Evolutionary conservation across 2,888 invertebrate genomes (phyloP).

Genomic region (Cyclophora punctaria): DNA sequence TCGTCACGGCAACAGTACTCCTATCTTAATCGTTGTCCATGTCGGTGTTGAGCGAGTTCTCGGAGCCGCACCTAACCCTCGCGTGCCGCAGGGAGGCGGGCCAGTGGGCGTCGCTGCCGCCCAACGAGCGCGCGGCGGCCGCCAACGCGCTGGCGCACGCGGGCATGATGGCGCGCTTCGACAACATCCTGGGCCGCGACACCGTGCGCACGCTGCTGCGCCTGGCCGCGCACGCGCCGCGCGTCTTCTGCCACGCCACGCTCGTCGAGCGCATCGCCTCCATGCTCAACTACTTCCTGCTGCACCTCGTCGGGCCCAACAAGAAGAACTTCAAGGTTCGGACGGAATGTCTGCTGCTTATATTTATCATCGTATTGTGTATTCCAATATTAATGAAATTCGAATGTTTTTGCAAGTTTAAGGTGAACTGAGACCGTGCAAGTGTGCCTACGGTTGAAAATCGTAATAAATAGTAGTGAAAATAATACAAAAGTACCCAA

Average conservation of each 20-base stretch:
- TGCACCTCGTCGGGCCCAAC: conserved; percentile 92
- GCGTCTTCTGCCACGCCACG: conserved; percentile 91
- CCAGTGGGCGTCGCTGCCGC: conserved; percentile 82
- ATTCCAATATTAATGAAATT: too few relatives aligned
- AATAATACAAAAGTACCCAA: too few relatives aligned
- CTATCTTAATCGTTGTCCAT: too few relatives aligned
- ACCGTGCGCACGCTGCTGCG: conserved; percentile 89
- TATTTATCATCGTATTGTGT: too few relatives aligned
- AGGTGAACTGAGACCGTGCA: too few relatives aligned
- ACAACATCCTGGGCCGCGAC: conserved; percentile 92
- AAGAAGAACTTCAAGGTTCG: conserved; percentile 90
- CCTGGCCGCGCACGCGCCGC: conserved; percentile 82
- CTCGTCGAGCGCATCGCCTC: conserved; percentile 94
- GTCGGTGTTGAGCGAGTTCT: too few relatives aligned
- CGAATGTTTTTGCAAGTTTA: too few relatives aligned
- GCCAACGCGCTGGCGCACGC: conserved; percentile 85
- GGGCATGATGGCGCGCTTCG: conserved; percentile 90
- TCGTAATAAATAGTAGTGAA: too few relatives aligned
- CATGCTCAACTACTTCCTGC: conserved; percentile 96
- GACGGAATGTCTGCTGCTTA: too few relatives aligned
- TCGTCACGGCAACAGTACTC: too few relatives aligned
- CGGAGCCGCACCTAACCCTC: too few relatives aligned
- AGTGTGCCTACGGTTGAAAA: too few relatives aligned
- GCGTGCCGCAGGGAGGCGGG: conserved; percentile 76
- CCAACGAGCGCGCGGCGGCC: conserved; percentile 81